Percentiles rank a stretch among this genome's conserved stretches.
Conservation (phyloP, 2,797 vertebrate genomes). For the Enteromius paludinosus region DNA sequence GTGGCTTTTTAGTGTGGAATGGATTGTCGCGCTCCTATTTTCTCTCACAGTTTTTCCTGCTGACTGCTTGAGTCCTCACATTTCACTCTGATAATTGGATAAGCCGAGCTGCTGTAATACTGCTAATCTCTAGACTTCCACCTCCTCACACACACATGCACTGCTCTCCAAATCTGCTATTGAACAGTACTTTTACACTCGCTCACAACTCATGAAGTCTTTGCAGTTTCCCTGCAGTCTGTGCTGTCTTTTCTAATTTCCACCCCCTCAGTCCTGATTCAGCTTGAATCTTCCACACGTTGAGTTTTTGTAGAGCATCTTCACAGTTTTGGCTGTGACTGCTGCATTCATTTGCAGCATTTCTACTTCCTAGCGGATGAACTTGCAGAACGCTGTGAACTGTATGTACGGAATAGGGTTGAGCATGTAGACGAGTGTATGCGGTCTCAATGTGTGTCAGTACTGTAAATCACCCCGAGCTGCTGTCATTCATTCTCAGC, state of each 20-base stretch:
- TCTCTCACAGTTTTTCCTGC: conserved; percentile 59
- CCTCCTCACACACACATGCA: conserved; percentile 9
- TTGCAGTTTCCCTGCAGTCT: not conserved
- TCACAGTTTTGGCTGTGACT: not conserved
- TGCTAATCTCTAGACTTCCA: conserved; percentile 58
- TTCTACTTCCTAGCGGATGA: not conserved
- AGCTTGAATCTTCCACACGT: not conserved
- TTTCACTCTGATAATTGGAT: conserved; percentile 74
- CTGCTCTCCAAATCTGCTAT: not conserved
- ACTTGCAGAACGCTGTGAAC: not conserved
- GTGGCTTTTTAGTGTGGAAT: not conserved
- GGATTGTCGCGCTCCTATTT: conserved; percentile 25
- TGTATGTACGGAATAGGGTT: not conserved
- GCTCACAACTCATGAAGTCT: not conserved
- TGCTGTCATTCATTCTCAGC: not conserved
- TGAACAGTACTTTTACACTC: not conserved
- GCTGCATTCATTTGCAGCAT: not conserved
- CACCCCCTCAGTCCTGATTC: not conserved
- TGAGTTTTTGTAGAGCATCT: not conserved
- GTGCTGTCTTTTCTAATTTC: conserved; percentile 10
- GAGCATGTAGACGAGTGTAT: not conserved
- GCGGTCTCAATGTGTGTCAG: not conserved
- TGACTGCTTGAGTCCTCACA: conserved; percentile 66
- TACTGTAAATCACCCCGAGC: conserved; percentile 1
- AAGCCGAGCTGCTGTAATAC: conserved; percentile 65